These are phyloP conservation scores for Harpalus rufipes DNA, from an alignment of 2,888 invertebrate genomes.

Conservation along the genomic window DNA sequence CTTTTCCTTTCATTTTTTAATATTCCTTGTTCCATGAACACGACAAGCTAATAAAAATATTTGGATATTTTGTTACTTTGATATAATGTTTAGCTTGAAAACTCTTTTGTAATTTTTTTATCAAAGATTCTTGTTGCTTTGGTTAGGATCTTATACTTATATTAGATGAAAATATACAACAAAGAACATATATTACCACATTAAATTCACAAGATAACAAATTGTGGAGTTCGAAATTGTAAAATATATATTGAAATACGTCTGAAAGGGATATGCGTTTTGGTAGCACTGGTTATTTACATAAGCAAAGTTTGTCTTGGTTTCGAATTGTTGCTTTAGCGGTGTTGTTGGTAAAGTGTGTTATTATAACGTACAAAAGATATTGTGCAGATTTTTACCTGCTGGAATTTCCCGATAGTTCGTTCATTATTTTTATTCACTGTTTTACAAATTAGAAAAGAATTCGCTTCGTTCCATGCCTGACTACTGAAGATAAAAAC, in stretches of 20 bases:
- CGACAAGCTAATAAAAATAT: no score
- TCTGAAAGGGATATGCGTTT: background rate
- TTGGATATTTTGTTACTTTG: no score
- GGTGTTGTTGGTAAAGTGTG: constrained; percentile 21
- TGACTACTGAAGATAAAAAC: background rate
- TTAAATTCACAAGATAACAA: no score
- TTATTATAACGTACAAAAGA: constrained; percentile 42
- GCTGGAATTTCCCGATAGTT: constrained; percentile 39
- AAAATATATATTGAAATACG: background rate
- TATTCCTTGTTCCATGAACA: no score
- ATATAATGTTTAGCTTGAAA: no score
- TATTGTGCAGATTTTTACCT: constrained; percentile 29
- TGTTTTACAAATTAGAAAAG: constrained; percentile 40
- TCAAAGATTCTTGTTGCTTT: no score
- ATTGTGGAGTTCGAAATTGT: no score
- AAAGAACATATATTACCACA: no score
- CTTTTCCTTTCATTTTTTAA: no score
- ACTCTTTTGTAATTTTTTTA: no score
- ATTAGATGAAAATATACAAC: no score
- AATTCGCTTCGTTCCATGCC: background rate
- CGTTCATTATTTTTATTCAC: constrained; percentile 13
- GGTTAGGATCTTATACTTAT: no score
- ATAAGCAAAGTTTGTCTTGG: constrained; percentile 36
- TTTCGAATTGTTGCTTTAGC: constrained; percentile 30
- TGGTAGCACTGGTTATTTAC: constrained; percentile 23